Evolutionary conservation across 2,888 invertebrate species (phyloP).

Genomic region (Scaptodrosophila latifasciaeformis): DNA sequence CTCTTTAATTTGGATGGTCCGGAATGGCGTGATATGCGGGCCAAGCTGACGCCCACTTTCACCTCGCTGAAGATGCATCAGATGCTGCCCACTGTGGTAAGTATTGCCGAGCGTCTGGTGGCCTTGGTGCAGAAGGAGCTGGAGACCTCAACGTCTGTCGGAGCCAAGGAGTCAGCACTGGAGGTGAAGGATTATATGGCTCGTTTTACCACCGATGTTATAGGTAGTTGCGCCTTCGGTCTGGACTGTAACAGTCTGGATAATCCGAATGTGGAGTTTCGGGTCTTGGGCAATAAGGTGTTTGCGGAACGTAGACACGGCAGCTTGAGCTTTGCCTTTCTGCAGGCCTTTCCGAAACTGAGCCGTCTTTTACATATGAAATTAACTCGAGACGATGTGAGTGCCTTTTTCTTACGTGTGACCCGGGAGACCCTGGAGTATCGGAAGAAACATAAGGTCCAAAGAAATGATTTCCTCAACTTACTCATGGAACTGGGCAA

Average conservation of each 20-base stretch:
- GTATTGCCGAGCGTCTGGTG: conserved; percentile 64
- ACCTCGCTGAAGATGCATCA: conserved; percentile 76
- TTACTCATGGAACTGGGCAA: conserved; percentile 76
- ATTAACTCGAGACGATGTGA: conserved; percentile 49
- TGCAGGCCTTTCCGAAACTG: conserved; percentile 49
- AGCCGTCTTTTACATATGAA: conserved; percentile 51
- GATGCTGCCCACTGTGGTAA: conserved; percentile 74
- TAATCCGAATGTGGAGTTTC: conserved; percentile 73
- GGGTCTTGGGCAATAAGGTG: conserved; percentile 56
- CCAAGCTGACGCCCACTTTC: conserved; percentile 76
- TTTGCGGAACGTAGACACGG: conserved; percentile 50
- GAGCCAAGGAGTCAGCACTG: conserved; percentile 25
- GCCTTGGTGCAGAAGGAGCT: conserved; percentile 48
- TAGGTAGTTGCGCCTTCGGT: conserved; percentile 76
- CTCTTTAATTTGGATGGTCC: conserved; percentile 72
- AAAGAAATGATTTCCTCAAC: conserved; percentile 77
- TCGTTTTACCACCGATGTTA: conserved; percentile 77
- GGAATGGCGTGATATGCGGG: conserved; percentile 75
- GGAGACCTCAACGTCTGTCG: neutral
- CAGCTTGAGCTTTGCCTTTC: conserved; percentile 36
- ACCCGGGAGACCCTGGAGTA: conserved; percentile 73
- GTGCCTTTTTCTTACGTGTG: conserved; percentile 61
- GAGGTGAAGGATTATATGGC: conserved; percentile 75
- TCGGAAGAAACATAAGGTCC: conserved; percentile 67
- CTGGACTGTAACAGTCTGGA: conserved; percentile 75